These are phyloP conservation scores for Cactoblastis cactorum DNA, from an alignment of 2,888 invertebrate genomes.

Conservation along the genomic window DNA sequence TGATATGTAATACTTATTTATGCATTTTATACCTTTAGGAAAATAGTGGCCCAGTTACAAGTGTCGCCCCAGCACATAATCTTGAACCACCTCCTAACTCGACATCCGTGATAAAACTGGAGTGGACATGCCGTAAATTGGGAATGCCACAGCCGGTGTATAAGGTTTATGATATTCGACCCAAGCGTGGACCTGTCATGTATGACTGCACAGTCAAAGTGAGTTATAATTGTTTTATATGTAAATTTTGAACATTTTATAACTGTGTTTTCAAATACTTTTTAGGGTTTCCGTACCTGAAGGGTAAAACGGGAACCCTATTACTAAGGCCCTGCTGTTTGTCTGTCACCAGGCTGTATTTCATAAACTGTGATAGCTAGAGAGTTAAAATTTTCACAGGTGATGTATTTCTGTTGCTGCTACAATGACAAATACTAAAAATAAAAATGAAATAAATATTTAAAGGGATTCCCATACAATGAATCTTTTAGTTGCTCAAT, in stretches of 20 bases:
- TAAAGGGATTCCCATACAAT: no score
- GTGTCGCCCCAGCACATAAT: slow-evolving; percentile 47
- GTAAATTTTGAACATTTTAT: not conserved
- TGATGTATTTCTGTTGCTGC: no score
- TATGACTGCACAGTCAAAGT: slow-evolving; percentile 68
- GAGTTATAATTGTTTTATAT: slow-evolving; percentile 19
- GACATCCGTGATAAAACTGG: slow-evolving; percentile 55
- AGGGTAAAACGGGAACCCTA: no score
- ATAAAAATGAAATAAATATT: no score
- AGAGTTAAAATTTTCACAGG: no score
- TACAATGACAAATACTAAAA: no score
- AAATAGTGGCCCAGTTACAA: slow-evolving; percentile 47
- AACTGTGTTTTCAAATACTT: not conserved
- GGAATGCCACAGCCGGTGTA: slow-evolving; percentile 63
- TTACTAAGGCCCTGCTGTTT: no score
- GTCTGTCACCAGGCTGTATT: no score
- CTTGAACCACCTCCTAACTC: slow-evolving; percentile 68
- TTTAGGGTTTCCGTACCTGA: no score
- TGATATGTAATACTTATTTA: no score
- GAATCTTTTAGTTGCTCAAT: no score
- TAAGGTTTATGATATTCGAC: slow-evolving; percentile 50
- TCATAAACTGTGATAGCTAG: no score
- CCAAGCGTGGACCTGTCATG: slow-evolving; percentile 48
- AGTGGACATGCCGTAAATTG: slow-evolving; percentile 68
- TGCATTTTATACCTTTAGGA: slow-evolving; percentile 34